Conservation (phyloP, 2,888 invertebrate species). For the Masnerella sp. region DNA sequence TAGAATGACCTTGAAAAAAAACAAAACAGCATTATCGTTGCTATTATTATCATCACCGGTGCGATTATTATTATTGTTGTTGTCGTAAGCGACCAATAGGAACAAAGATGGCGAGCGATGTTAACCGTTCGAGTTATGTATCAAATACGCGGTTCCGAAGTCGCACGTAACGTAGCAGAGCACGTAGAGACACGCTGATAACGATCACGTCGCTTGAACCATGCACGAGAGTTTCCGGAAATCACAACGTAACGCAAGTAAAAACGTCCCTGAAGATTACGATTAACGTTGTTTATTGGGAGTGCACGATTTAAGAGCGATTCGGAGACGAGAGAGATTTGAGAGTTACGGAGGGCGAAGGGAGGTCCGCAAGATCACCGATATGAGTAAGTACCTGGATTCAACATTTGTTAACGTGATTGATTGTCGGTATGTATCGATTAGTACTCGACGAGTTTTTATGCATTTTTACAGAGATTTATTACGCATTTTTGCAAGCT, state of each 20-base stretch:
- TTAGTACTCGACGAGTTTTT: no score
- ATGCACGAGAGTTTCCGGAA: conserved; percentile 19
- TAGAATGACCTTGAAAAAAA: conserved; percentile 8
- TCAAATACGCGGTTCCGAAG: no score
- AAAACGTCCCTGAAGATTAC: conserved; percentile 20
- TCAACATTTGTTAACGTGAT: no score
- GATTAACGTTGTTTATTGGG: conserved; percentile 10
- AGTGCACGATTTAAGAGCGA: background rate
- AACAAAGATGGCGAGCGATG: background rate
- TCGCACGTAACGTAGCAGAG: background rate
- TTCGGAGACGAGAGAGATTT: conserved; percentile 11
- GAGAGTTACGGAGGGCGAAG: no score
- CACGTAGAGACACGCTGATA: conserved; percentile 7
- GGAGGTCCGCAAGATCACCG: no score
- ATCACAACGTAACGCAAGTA: background rate
- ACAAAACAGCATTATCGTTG: no score
- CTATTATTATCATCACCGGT: no score
- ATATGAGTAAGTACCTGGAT: no score
- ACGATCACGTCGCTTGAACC: conserved; percentile 31
- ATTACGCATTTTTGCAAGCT: no score
- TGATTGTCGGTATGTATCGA: no score
- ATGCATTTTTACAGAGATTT: no score
- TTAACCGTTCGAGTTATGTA: no score
- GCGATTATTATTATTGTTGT: conserved; percentile 20
- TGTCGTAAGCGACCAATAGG: background rate